Percentiles rank a stretch among this genome's conserved stretches.
Evolutionary conservation across 1,140 invertebrate species (phyloP).

Genomic region (Uloborus diversus): DNA sequence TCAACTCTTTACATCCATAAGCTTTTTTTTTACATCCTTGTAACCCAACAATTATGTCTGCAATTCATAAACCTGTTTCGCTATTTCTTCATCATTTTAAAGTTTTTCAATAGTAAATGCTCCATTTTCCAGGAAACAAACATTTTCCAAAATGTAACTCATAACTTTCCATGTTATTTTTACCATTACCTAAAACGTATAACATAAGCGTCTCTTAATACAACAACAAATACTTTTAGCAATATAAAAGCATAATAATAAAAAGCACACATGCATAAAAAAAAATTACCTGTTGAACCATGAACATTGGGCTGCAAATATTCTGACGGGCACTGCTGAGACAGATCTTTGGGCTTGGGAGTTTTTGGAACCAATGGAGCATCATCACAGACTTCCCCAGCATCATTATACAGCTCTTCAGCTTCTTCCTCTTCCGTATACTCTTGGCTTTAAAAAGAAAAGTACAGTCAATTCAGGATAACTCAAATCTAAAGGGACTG

Average conservation of each 20-base stretch:
- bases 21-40: no score
- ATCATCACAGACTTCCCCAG: neutral
- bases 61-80: no score
- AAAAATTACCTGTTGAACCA: neutral
- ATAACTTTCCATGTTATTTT: neutral
- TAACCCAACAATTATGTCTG: no score
- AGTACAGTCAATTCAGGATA: no score
- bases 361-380: neutral
- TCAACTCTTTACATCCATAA: no score
- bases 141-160: no score
- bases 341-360: constrained; percentile 21
- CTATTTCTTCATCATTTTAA: no score
- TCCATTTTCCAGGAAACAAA: no score
- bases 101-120: no score
- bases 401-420: constrained; percentile 49
- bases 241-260: neutral
- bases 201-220: no score
- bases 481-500: no score
- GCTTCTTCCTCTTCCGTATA: constrained; percentile 42
- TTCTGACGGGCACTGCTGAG: constrained; percentile 22
- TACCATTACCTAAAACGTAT: neutral
- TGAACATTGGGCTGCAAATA: constrained; percentile 48
- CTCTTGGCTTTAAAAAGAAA: constrained; percentile 15
- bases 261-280: neutral
- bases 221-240: neutral